Evolutionary conservation across 2,888 invertebrate genomes (phyloP).

Genomic region (Orchesellides sinensis): DNA sequence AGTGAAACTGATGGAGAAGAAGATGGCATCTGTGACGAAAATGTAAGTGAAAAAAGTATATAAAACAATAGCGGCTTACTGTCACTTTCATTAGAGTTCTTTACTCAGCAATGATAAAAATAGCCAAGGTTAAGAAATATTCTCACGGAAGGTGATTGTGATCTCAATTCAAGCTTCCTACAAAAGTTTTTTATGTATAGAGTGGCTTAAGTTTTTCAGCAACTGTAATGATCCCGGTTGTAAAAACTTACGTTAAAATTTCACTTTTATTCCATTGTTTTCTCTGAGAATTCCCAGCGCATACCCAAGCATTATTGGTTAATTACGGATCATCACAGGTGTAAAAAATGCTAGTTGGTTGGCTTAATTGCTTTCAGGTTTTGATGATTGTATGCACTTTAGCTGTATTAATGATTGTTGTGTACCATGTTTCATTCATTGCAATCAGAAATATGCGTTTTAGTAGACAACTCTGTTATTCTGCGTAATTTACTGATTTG

Average conservation of each 20-base stretch:
- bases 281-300: constrained; percentile 10
- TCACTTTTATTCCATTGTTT: constrained; percentile 52
- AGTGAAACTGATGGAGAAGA: constrained; percentile 87
- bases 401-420: too few relatives aligned
- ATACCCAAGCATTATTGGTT: not conserved
- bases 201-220: not conserved
- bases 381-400: too few relatives aligned
- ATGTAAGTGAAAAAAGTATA: constrained; percentile 81
- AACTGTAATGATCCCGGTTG: not conserved
- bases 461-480: too few relatives aligned
- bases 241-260: constrained; percentile 16
- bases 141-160: constrained; percentile 27
- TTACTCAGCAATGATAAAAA: constrained; percentile 33
- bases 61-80: constrained; percentile 18
- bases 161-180: constrained; percentile 3
- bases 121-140: constrained; percentile 11
- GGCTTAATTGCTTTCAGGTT: too few relatives aligned
- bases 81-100: too few relatives aligned
- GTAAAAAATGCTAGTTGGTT: too few relatives aligned
- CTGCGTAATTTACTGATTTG: too few relatives aligned
- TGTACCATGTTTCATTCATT: too few relatives aligned
- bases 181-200: not conserved
- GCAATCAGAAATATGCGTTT: too few relatives aligned
- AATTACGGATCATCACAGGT: too few relatives aligned
- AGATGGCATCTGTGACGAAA: constrained; percentile 85